Conservation (phyloP, 2,113 vertebrate species). For the Neodontobutis hainanensis region DNA sequence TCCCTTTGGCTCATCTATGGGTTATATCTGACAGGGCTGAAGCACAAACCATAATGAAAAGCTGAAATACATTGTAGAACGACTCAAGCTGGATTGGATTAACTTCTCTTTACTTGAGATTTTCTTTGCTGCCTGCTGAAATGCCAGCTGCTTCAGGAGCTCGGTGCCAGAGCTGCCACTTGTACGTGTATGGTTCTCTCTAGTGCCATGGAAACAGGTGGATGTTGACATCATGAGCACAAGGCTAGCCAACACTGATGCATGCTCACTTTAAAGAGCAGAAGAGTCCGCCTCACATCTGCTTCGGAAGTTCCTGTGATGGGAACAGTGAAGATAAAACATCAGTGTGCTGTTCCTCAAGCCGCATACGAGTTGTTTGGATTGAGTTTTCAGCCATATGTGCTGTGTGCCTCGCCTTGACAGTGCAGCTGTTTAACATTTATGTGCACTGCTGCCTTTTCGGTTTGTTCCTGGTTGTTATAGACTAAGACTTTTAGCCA, state of each 20-base stretch:
- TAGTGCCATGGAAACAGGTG: constrained; percentile 58
- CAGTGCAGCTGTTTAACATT: constrained; percentile 57
- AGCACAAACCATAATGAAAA: constrained; percentile 34
- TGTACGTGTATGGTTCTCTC: constrained; percentile 25
- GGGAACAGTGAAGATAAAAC: constrained; percentile 55
- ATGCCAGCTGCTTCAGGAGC: constrained; percentile 35
- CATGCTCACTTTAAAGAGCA: too few species aligned
- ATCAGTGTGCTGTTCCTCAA: constrained; percentile 39
- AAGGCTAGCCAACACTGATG: constrained; percentile 6
- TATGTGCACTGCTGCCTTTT: constrained; percentile 12
- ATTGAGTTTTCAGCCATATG: constrained; percentile 61
- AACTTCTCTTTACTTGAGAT: constrained; percentile 17
- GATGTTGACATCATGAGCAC: constrained; percentile 45
- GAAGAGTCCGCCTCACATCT: constrained; percentile 25
- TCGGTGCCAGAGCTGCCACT: constrained; percentile 21
- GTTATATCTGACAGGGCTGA: constrained; percentile 20
- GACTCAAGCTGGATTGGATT: constrained; percentile 10
- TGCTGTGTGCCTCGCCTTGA: constrained; percentile 47
- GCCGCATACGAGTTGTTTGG: constrained; percentile 49
- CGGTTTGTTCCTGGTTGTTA: constrained; percentile 30
- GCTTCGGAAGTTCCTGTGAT: constrained; percentile 16
- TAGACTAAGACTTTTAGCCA: constrained; percentile 10
- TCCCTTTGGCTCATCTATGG: constrained; percentile 28
- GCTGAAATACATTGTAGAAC: constrained; percentile 25
- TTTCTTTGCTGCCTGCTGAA: constrained; percentile 20